phyloP scores from a whole-genome alignment of 2,797 vertebrate species.

The Tamandua tetradactyla region DNA sequence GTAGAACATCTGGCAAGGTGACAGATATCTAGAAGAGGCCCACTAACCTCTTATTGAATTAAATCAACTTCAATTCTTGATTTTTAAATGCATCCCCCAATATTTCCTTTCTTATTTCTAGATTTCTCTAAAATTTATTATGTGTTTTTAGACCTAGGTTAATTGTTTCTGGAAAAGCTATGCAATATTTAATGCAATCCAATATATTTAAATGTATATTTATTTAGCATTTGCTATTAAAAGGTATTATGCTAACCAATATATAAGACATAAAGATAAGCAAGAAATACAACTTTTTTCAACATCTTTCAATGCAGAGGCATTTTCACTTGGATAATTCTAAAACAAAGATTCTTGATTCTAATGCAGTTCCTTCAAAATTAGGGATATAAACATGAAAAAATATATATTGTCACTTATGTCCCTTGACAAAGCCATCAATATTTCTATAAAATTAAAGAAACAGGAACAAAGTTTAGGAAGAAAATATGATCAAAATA shows the following conservation, averaged over 20 bases:
- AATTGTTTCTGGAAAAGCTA: neutral
- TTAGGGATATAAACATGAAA: neutral
- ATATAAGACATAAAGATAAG: neutral
- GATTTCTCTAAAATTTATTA: neutral
- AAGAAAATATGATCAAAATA: neutral
- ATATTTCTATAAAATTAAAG: neutral
- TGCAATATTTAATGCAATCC: neutral
- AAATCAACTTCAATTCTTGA: constrained; percentile 17
- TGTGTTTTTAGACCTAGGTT: neutral
- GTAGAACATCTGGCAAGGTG: neutral
- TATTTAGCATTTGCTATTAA: neutral
- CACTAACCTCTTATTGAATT: neutral
- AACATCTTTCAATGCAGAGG: neutral
- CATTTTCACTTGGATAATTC: constrained; percentile 8
- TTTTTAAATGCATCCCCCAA: neutral
- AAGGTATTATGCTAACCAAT: neutral
- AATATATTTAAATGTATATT: neutral
- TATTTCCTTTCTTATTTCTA: neutral
- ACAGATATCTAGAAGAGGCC: neutral
- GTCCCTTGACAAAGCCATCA: neutral
- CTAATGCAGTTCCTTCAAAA: neutral
- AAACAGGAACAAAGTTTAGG: neutral
- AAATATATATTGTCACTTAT: neutral
- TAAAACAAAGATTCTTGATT: neutral
- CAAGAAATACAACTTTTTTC: neutral